Evolutionary conservation across 2,113 vertebrate species (phyloP).

Genomic region (Chrysemys picta): DNA sequence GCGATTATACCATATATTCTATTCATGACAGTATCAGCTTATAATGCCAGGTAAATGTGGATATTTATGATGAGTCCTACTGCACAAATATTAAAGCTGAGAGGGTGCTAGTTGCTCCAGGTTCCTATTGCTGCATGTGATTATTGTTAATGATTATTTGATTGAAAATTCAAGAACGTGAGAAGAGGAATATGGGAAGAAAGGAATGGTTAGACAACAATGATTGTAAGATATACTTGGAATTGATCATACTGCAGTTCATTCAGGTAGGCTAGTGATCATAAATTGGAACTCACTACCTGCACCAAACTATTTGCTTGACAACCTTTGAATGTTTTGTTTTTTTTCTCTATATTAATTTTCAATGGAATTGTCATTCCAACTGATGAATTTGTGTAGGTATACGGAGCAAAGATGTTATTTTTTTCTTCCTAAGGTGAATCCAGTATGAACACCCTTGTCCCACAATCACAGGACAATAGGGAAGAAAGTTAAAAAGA

Average conservation of each 20-base stretch:
- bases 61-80: background rate
- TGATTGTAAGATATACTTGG: constrained; percentile 1
- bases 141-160: background rate
- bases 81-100: background rate
- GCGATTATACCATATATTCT: background rate
- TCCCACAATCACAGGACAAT: background rate
- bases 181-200: background rate
- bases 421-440: background rate
- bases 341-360: constrained; percentile 64
- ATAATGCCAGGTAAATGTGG: background rate
- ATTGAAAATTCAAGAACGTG: background rate
- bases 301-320: constrained; percentile 51
- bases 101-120: background rate
- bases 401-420: constrained; percentile 12
- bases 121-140: background rate
- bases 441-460: background rate
- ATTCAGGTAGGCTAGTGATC: constrained; percentile 10
- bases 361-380: constrained; percentile 60
- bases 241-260: constrained; percentile 46
- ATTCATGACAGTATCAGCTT: rapidly evolving
- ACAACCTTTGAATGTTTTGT: constrained; percentile 57
- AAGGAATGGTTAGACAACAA: constrained; percentile 15
- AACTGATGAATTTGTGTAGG: constrained; percentile 67
- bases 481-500: background rate
- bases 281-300: constrained; percentile 42